A percentile compares a stretch with the other conserved stretches of the same genome.
Conservation (phyloP, 2,797 vertebrate species). For the Tenualosa thibaudeaui region DNA sequence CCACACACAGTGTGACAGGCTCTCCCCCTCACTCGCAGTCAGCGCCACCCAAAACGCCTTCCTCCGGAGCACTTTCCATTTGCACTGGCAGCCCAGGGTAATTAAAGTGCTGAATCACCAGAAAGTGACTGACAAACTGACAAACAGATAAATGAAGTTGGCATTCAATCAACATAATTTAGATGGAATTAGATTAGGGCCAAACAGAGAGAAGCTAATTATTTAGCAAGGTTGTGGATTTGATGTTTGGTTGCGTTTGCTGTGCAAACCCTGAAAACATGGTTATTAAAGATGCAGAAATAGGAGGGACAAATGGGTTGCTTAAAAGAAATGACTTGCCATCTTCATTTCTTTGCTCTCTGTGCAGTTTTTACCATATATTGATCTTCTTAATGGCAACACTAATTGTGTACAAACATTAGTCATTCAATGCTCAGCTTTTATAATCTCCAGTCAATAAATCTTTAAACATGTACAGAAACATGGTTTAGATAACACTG, state of each 20-base stretch:
- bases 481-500: background rate
- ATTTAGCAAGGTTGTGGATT: conserved; percentile 18
- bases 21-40: background rate
- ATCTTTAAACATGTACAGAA: background rate
- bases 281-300: background rate
- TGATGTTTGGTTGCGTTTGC: background rate
- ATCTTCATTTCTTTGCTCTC: background rate
- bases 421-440: background rate
- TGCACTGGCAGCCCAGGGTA: background rate
- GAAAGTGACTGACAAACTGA: conserved; percentile 21
- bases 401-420: background rate
- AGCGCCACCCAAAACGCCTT: background rate
- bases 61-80: background rate
- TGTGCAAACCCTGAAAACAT: background rate
- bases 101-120: conserved; percentile 17
- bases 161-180: conserved; percentile 24
- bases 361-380: background rate
- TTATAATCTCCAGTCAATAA: background rate
- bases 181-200: conserved; percentile 13
- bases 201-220: conserved; percentile 21
- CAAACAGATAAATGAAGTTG: conserved; percentile 23
- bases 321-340: background rate
- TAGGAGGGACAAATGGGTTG: background rate
- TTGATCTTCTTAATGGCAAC: background rate
- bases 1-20: background rate